Conservation (phyloP, 2,113 vertebrate species). For the Sylvietta virens region DNA sequence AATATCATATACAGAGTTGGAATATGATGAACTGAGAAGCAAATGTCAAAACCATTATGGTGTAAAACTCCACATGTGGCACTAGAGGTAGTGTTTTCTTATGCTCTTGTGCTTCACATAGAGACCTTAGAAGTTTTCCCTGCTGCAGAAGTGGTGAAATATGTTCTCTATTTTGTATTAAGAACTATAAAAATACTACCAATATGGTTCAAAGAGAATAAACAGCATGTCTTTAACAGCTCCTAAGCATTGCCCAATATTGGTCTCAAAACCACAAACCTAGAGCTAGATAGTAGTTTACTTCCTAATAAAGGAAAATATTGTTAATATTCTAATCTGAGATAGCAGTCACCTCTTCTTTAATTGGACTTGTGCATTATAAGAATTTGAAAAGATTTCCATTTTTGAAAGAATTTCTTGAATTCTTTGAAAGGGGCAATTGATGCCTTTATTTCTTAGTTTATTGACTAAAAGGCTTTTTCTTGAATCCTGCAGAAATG, state of each 20-base stretch:
- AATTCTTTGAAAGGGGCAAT: neutral
- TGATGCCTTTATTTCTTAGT: neutral
- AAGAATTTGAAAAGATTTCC: neutral
- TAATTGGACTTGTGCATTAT: neutral
- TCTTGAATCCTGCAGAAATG: neutral
- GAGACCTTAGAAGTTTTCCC: neutral
- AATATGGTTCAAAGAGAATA: neutral
- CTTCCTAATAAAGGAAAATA: neutral
- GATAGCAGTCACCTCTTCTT: neutral
- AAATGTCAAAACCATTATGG: neutral
- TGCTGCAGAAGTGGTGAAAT: neutral
- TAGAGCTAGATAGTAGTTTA: neutral
- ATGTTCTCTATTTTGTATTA: neutral
- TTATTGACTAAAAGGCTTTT: neutral
- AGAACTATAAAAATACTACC: neutral
- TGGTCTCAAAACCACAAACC: neutral
- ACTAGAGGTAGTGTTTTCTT: neutral
- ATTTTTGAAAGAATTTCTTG: neutral
- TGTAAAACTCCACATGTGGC: neutral
- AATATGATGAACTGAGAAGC: neutral
- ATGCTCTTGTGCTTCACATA: neutral
- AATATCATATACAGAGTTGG: neutral
- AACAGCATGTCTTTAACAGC: neutral
- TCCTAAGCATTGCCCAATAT: neutral
- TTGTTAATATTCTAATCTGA: neutral